These are phyloP conservation scores for Caenorhabditis inopinata DNA, from an alignment of 1,140 invertebrate genomes.

Conservation along the genomic window DNA sequence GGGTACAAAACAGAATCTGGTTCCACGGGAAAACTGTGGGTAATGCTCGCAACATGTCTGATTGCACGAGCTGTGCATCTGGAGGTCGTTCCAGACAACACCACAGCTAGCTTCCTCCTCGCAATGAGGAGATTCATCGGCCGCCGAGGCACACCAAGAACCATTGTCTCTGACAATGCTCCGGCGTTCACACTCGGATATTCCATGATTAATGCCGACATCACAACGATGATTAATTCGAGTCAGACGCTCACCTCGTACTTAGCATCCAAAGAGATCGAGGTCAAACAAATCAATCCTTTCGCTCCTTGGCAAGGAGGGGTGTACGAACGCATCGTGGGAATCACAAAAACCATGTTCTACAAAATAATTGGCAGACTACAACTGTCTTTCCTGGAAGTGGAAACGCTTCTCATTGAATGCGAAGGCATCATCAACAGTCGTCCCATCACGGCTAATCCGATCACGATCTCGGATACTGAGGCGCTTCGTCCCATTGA, in stretches of 20 bases:
- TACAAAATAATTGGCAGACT: too few relatives aligned
- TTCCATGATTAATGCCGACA: neutral
- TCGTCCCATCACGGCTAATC: too few relatives aligned
- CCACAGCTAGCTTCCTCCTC: neutral
- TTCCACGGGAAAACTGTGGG: neutral
- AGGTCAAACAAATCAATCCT: neutral
- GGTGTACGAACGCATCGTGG: neutral
- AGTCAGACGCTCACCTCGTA: neutral
- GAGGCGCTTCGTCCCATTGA: too few relatives aligned
- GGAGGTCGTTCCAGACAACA: neutral
- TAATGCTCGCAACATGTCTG: neutral
- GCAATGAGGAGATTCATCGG: neutral
- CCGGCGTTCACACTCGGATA: neutral
- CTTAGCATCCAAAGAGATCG: neutral
- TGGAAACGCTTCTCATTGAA: too few relatives aligned
- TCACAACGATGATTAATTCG: neutral
- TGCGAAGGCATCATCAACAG: too few relatives aligned
- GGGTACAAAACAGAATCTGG: neutral
- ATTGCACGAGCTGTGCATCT: constrained; percentile 1
- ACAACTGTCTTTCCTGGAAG: too few relatives aligned
- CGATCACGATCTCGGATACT: too few relatives aligned
- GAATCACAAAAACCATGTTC: too few relatives aligned
- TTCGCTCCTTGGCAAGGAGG: constrained; percentile 24
- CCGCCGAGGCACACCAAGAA: neutral
- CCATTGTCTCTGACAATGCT: neutral